Percentiles rank a stretch among this genome's conserved stretches.
phyloP scores from a whole-genome alignment of 2,888 invertebrate species.

The Unio delphinus region DNA sequence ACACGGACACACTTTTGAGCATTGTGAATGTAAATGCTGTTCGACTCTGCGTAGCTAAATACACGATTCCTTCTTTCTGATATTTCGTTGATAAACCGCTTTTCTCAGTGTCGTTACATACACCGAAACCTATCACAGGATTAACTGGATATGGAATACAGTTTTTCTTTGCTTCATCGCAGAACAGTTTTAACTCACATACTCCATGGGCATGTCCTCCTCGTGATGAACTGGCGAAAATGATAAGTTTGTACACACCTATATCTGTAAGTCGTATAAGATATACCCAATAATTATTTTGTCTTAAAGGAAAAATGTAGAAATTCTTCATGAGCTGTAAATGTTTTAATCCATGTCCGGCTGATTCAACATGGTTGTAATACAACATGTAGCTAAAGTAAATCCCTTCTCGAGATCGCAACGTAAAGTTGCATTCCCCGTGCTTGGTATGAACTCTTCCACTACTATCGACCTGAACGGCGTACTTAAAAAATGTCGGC shows the following conservation, averaged over 20 bases:
- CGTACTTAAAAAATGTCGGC: conserved; percentile 17
- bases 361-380: conserved; percentile 39
- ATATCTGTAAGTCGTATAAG: conserved; percentile 32
- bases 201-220: conserved; percentile 14
- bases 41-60: conserved; percentile 4
- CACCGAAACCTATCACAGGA: conserved; percentile 40
- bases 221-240: conserved; percentile 13
- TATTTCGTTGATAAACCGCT: conserved; percentile 28
- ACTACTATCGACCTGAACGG: conserved; percentile 13
- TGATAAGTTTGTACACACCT: conserved; percentile 38
- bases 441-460: conserved; percentile 13
- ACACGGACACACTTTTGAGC: no score
- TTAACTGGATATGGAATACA: conserved; percentile 34
- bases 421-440: conserved; percentile 21
- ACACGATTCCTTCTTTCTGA: conserved; percentile 29
- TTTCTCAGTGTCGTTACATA: conserved; percentile 23
- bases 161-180: conserved; percentile 27
- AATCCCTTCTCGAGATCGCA: conserved; percentile 7
- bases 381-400: conserved; percentile 31
- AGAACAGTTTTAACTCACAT: conserved; percentile 36
- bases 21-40: no score
- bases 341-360: conserved; percentile 19
- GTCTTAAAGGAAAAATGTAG: conserved; percentile 33
- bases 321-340: conserved; percentile 26
- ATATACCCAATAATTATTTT: conserved; percentile 26